Conservation (phyloP, 2,888 invertebrate genomes). For the Drosophila birchii region DNA sequence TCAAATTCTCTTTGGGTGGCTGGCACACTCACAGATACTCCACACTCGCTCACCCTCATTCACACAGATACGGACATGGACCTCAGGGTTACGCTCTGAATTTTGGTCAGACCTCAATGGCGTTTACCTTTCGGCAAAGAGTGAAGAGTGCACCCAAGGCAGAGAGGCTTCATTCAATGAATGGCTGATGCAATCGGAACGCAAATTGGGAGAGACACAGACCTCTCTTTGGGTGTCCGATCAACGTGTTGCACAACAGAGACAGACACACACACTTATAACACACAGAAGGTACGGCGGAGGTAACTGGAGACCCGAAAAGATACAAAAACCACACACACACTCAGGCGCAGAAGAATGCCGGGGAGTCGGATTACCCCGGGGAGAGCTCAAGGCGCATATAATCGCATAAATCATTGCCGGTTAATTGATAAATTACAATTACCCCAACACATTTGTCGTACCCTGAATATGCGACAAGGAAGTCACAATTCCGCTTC, state of each 20-base stretch:
- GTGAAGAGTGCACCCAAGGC: constrained; percentile 28
- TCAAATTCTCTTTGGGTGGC: constrained; percentile 7
- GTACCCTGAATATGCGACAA: constrained; percentile 39
- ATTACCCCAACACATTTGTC: constrained; percentile 19
- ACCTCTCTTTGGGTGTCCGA: constrained; percentile 43
- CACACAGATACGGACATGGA: constrained; percentile 3
- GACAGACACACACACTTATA: constrained; percentile 26
- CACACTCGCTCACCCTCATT: background rate
- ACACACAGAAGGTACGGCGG: constrained; percentile 2
- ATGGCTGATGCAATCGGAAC: constrained; percentile 75
- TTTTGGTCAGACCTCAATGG: constrained; percentile 1
- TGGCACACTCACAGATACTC: constrained; percentile 2
- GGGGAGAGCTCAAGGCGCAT: constrained; percentile 2
- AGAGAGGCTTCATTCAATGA: constrained; percentile 54
- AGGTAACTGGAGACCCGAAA: constrained; percentile 43
- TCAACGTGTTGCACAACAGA: constrained; percentile 63
- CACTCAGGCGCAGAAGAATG: constrained; percentile 48
- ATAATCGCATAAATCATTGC: constrained; percentile 16
- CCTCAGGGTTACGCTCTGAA: constrained; percentile 38
- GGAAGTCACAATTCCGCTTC: constrained; percentile 56
- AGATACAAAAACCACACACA: constrained; percentile 24
- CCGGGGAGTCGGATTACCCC: constrained; percentile 56
- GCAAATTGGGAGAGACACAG: constrained; percentile 66
- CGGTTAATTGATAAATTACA: constrained; percentile 43
- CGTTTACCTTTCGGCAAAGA: constrained; percentile 33